Evolutionary conservation across 2,113 vertebrate species (phyloP), one percentile per base, ranked within the genome.

Genomic region (Athene noctua): DNA sequence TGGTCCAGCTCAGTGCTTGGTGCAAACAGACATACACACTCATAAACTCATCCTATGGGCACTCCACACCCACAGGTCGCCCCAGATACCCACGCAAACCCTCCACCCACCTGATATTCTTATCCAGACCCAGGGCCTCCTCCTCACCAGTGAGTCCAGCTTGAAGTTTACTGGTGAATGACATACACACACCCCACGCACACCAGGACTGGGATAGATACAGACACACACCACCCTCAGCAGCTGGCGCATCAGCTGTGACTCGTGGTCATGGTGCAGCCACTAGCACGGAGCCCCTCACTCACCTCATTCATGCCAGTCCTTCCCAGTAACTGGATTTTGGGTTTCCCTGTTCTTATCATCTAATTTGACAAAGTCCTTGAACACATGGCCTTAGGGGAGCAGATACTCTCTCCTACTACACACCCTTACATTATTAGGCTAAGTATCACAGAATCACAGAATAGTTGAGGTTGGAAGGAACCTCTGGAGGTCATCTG

Each of bases 171-270:
- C 25, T 46, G 7, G 29, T 17, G 10, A 86, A 59, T 32, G 27
- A 36, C 46, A 52, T 3, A n/a, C 0, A 1, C 40, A 19, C 13
- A 25, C 5, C 4, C 9, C n/a, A 23, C 2, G 0, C 27, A 68
- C 13, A 15, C 7, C 36, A 51, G 34, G 49, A 57, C 1, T 36
- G 16, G 20, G 54, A 12, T 34, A 68, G 59, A 78, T 30, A 55
- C 16, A 34, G 54, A 51, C 10, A 61, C 27, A 78, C 4, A 2
- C 36, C 34, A 20, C 29, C 3, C 10, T 13, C 18, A 52, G 19
- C 26, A 58, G 47, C 16, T 62, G 14, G 13, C 9, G n/a, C 25
- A 27, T 51, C 7, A n/a, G 6, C 25, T 36, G 30, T 36, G 32
- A 44, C 14, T 5, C 2, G 0, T 11, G 3, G 18, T 30, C 23